A percentile compares a stretch with the other conserved stretches of the same genome.
phyloP scores from a whole-genome alignment of 1,140 invertebrate species.

The Micrasema longulum region DNA sequence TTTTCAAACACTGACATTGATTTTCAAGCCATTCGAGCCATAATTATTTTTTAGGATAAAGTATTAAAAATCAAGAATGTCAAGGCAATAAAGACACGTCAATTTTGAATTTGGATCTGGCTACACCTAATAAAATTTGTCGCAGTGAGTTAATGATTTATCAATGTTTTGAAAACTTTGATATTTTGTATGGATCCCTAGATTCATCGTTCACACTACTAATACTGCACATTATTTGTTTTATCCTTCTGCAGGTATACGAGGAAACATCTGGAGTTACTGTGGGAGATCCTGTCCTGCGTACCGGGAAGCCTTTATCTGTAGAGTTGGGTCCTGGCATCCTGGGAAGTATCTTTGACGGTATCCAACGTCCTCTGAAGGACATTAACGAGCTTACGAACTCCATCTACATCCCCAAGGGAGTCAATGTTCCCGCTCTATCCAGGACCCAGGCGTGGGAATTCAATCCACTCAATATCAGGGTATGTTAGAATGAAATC shows the following conservation, averaged over 20 bases:
- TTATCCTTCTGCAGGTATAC: conserved; percentile 81
- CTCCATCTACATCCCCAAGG: conserved; percentile 99
- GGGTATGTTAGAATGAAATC: conserved; percentile 68
- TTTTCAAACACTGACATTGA: too few species aligned
- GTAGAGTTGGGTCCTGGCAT: conserved; percentile 99
- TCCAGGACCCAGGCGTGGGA: conserved; percentile 91
- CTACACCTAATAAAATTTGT: too few species aligned
- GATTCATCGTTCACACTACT: neutral
- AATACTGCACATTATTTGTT: neutral
- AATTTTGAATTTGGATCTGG: too few species aligned
- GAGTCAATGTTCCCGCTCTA: conserved; percentile 92
- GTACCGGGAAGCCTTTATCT: conserved; percentile 96
- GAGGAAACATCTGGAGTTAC: conserved; percentile 99
- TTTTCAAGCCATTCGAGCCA: too few species aligned
- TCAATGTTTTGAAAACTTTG: too few species aligned
- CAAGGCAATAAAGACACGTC: too few species aligned
- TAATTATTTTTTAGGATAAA: too few species aligned
- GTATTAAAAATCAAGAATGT: too few species aligned
- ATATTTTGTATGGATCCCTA: neutral
- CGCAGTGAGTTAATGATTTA: too few species aligned
- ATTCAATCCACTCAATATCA: conserved; percentile 89
- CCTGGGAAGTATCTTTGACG: conserved; percentile 99
- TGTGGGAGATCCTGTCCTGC: conserved; percentile 86
- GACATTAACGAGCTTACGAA: conserved; percentile 94
- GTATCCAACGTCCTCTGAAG: conserved; percentile 97